Evolutionary conservation across 2,888 invertebrate species (phyloP).

Genomic region (Argyresthia goedartella): DNA sequence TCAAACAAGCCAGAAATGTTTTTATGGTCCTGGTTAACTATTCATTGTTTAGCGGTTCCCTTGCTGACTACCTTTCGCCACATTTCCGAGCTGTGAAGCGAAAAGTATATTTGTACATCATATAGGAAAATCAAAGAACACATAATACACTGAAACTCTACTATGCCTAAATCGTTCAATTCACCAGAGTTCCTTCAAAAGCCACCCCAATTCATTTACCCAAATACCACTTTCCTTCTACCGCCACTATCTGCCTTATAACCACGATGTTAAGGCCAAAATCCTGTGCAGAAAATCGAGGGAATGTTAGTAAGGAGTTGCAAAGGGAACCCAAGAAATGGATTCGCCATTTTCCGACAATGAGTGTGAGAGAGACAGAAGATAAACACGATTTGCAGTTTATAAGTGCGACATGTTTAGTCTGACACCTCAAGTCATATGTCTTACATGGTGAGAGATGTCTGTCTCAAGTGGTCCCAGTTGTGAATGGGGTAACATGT

Average conservation of each 20-base stretch:
- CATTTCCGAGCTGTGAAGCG: too few relatives aligned
- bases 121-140: too few relatives aligned
- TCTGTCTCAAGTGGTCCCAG: too few relatives aligned
- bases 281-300: not conserved
- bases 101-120: too few relatives aligned
- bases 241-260: not conserved
- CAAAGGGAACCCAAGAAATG: constrained; percentile 29
- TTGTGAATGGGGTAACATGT: too few relatives aligned
- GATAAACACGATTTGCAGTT: constrained; percentile 13
- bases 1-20: too few relatives aligned
- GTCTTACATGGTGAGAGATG: too few relatives aligned
- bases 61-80: too few relatives aligned
- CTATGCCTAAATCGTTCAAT: constrained; percentile 11
- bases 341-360: constrained; percentile 63
- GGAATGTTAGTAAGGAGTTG: not conserved
- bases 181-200: constrained; percentile 17
- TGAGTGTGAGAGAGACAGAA: constrained; percentile 35
- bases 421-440: too few relatives aligned
- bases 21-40: too few relatives aligned
- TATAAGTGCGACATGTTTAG: not conserved
- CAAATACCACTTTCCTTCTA: not conserved
- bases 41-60: too few relatives aligned
- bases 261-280: not conserved
- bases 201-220: constrained; percentile 60
- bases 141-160: not conserved